These are phyloP conservation scores for Stegodyphus dumicola DNA, from an alignment of 1,140 invertebrate genomes.

Conservation along the genomic window DNA sequence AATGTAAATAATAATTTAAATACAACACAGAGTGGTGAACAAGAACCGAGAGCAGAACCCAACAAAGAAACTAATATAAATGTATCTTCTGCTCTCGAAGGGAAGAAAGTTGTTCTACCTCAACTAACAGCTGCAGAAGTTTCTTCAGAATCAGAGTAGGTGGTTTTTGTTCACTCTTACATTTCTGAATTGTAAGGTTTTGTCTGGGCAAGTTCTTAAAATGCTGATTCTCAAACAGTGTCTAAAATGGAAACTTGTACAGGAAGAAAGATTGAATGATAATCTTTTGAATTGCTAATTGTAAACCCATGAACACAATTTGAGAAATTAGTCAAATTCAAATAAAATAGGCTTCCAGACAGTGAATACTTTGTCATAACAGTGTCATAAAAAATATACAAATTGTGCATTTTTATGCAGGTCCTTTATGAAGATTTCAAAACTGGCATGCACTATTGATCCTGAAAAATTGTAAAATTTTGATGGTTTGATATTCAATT, in stretches of 20 bases:
- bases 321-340: not conserved
- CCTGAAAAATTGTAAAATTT: too few species aligned
- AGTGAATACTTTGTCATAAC: too few species aligned
- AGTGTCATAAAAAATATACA: too few species aligned
- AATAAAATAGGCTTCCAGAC: too few species aligned
- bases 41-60: conserved; percentile 6
- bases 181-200: not conserved
- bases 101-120: conserved; percentile 59
- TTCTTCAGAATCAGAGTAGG: conserved; percentile 63
- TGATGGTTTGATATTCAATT: too few species aligned
- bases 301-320: not conserved
- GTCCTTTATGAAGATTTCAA: too few species aligned
- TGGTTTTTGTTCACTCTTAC: not conserved
- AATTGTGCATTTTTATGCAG: too few species aligned
- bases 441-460: too few species aligned
- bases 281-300: not conserved
- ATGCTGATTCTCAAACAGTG: not conserved
- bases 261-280: not conserved
- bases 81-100: conserved; percentile 52
- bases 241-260: not conserved
- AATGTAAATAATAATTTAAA: conserved; percentile 48
- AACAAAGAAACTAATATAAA: conserved; percentile 39
- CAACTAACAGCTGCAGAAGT: conserved; percentile 59
- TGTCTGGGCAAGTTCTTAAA: not conserved
- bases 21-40: not conserved